A percentile compares a stretch with the other conserved stretches of the same genome.
Evolutionary conservation across 2,113 vertebrate genomes (phyloP).

Genomic region (Sorex araneus): DNA sequence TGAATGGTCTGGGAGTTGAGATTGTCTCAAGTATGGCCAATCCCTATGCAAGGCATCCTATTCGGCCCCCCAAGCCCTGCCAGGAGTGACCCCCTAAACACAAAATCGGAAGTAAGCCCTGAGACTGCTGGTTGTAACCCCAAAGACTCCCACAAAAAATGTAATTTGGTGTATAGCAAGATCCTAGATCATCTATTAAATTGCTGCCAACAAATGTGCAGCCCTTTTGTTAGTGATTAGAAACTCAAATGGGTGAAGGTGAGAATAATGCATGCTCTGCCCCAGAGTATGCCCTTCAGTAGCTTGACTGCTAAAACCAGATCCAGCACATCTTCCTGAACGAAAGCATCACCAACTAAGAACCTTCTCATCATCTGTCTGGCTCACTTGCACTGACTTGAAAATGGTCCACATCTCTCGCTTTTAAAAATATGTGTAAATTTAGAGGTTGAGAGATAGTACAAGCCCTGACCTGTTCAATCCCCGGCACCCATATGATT

Average conservation of each 20-base stretch:
- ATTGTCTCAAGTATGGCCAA: too few relatives aligned
- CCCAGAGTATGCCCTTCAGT: background rate
- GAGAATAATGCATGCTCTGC: background rate
- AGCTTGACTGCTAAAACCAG: background rate
- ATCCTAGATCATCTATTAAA: background rate
- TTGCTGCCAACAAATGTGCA: background rate
- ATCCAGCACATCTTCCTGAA: slow-evolving; percentile 31
- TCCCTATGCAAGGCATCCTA: too few relatives aligned
- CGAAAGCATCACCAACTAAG: background rate
- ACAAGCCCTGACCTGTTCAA: too few relatives aligned
- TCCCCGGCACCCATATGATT: too few relatives aligned
- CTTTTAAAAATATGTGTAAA: background rate
- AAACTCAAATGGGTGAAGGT: background rate
- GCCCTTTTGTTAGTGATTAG: background rate
- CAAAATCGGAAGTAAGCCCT: too few relatives aligned
- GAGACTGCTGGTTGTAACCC: too few relatives aligned
- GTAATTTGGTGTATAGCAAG: background rate
- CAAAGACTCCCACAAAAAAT: too few relatives aligned
- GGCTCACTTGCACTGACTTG: background rate
- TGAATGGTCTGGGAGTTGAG: too few relatives aligned
- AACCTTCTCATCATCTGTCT: background rate
- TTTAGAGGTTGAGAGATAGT: too few relatives aligned
- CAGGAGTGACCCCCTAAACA: too few relatives aligned
- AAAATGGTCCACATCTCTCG: background rate
- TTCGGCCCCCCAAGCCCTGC: too few relatives aligned